These are phyloP conservation scores for Drosophila bifasciata DNA, from an alignment of 1,140 invertebrate species.

Conservation along the genomic window DNA sequence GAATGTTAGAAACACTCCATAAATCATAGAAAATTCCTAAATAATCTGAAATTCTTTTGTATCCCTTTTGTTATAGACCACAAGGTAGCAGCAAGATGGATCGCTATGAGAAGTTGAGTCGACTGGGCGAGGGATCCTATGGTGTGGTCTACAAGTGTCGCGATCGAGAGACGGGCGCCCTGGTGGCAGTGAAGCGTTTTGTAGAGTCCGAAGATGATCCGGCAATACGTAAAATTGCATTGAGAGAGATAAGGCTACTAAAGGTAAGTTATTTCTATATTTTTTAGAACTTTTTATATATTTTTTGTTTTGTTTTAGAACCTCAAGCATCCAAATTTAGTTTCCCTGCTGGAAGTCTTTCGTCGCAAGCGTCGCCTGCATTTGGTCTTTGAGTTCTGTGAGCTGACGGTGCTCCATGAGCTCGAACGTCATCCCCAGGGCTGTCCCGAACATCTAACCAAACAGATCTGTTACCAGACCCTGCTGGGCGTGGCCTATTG, in stretches of 20 bases:
- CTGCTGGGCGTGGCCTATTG: slow-evolving; percentile 97
- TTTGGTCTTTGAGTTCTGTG: slow-evolving; percentile 99
- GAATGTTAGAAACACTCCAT: slow-evolving; percentile 19
- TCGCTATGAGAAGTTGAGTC: slow-evolving; percentile 97
- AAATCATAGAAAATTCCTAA: not conserved
- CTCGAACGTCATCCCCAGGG: slow-evolving; percentile 95
- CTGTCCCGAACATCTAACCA: slow-evolving; percentile 94
- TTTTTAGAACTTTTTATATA: not conserved
- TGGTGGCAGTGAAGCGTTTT: slow-evolving; percentile 99
- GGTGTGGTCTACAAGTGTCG: slow-evolving; percentile 99
- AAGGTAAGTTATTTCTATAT: slow-evolving; percentile 89
- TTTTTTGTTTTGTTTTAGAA: slow-evolving; percentile 87
- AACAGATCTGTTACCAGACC: slow-evolving; percentile 97
- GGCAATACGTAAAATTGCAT: slow-evolving; percentile 98
- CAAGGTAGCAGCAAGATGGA: slow-evolving; percentile 97
- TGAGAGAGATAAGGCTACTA: slow-evolving; percentile 98
- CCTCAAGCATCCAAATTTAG: slow-evolving; percentile 98
- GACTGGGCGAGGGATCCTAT: slow-evolving; percentile 99
- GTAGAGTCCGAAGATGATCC: slow-evolving; percentile 99
- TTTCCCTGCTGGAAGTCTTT: slow-evolving; percentile 99
- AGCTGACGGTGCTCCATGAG: slow-evolving; percentile 97
- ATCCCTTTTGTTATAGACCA: slow-evolving; percentile 86
- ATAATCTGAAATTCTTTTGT: not conserved
- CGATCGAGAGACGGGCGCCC: slow-evolving; percentile 96
- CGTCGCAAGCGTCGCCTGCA: slow-evolving; percentile 97